phyloP scores from a whole-genome alignment of 2,888 invertebrate genomes.

The Nasonovia ribisnigri region DNA sequence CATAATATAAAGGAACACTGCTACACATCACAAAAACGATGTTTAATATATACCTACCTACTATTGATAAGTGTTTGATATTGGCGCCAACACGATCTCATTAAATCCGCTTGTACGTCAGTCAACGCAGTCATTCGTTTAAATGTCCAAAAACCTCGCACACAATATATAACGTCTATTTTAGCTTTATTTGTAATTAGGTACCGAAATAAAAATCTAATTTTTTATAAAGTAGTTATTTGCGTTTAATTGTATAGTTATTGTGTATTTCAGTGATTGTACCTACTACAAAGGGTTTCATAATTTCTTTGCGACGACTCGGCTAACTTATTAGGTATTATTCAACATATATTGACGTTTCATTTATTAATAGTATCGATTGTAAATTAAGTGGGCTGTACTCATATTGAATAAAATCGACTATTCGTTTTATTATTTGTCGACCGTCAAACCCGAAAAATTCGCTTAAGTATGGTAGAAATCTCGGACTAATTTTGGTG shows the following conservation, averaged over 20 bases:
- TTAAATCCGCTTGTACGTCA: not conserved
- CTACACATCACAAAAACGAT: not conserved
- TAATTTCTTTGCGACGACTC: not conserved
- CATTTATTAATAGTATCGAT: not conserved
- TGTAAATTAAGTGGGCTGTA: not conserved
- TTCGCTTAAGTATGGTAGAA: not conserved
- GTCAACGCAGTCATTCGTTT: not conserved
- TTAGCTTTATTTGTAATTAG: not conserved
- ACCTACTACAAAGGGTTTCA: not conserved
- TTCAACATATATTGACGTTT: not conserved
- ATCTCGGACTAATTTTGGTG: not conserved
- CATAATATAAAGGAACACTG: not conserved
- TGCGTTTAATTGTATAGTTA: not conserved
- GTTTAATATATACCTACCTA: not conserved
- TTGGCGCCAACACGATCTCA: not conserved
- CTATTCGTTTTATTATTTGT: not conserved
- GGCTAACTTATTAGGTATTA: not conserved
- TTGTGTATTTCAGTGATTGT: no score
- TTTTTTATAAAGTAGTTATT: not conserved
- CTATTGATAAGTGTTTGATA: not conserved
- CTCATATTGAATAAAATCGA: not conserved
- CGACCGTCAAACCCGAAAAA: not conserved
- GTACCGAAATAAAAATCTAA: not conserved
- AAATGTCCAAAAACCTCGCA: not conserved
- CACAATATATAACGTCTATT: not conserved